Evolutionary conservation across 2,797 vertebrate genomes (phyloP), one percentile per base, ranked within the genome.

Genomic region (Anas bahamensis): DNA sequence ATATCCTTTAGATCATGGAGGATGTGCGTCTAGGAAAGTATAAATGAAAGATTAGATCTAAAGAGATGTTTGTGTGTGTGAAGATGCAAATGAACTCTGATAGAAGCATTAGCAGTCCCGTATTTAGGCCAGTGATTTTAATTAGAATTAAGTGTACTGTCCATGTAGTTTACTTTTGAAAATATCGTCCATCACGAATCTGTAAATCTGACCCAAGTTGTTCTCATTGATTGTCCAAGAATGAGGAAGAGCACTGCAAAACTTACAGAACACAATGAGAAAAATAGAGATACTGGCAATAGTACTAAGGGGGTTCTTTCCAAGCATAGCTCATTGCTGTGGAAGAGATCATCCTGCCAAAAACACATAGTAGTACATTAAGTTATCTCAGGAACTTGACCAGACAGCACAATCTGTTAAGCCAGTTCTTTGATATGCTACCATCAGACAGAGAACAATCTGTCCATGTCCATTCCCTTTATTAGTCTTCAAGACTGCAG

Each of bases 371-470:
- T 3, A 53, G 75, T 50, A 44, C 60, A 53, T 17, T 68, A 53
- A 86, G 74, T 86, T 79, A 73, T 66, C 88, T 68, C 52, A 53
- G 88, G 90, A 95, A 59, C 42, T 78, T 85, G 60, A 85, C 82
- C 84, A 90, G 92, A 59, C 72, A 95, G 65, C 82, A 14, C 81
- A 83, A 77, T 86, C 86, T 85, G 82, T 84, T 93, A 77, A 88
- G 15, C 23, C 52, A 7, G 11, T 60, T 78, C 81, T 86, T 64
- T 70, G 71, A 53, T 80, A 11, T 8, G 53, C 44, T 64, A 2
- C 60, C 88, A 80, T 83, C 37, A 93, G 83, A 46, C 68, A 70
- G 63, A 44, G 71, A 73, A 59, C 81, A 50, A 46, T 82, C 78
- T 23, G 14, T 50, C 48, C 8, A 33, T 31, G 83, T 19, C 71